Percentiles rank a stretch among this genome's conserved stretches.
phyloP scores from a whole-genome alignment of 2,113 vertebrate genomes.

The Forbesichthys agassizii region DNA sequence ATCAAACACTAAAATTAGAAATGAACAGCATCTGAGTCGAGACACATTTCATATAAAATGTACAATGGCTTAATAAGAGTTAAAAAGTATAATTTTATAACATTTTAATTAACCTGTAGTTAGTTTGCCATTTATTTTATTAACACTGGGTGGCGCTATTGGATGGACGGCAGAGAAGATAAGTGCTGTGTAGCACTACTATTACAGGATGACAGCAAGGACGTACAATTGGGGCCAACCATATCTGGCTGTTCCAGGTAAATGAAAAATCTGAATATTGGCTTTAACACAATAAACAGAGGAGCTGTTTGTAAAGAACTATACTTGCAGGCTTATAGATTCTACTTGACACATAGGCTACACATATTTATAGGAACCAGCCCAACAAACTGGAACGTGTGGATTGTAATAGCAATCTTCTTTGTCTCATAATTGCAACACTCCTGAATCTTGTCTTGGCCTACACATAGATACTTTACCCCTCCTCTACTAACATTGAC shows the following conservation, averaged over 20 bases:
- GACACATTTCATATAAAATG: too few species aligned
- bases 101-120: not conserved
- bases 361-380: not conserved
- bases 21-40: too few species aligned
- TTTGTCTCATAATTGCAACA: constrained; percentile 18
- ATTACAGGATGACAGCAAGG: not conserved
- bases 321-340: not conserved
- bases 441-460: constrained; percentile 15
- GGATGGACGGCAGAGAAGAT: not conserved
- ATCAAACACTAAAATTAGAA: too few species aligned
- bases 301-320: not conserved
- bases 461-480: not conserved
- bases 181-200: not conserved
- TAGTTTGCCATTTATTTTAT: not conserved
- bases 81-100: not conserved
- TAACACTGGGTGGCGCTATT: constrained; percentile 17
- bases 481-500: constrained; percentile 2
- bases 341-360: not conserved
- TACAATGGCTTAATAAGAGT: too few species aligned
- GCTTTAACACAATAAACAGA: too few species aligned
- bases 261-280: too few species aligned
- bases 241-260: not conserved
- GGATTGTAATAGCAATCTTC: constrained; percentile 8
- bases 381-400: not conserved
- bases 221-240: not conserved